A percentile compares a stretch with the other conserved stretches of the same genome.
Evolutionary conservation across 1,140 invertebrate species (phyloP).

Genomic region (Calephelis virginiensis): DNA sequence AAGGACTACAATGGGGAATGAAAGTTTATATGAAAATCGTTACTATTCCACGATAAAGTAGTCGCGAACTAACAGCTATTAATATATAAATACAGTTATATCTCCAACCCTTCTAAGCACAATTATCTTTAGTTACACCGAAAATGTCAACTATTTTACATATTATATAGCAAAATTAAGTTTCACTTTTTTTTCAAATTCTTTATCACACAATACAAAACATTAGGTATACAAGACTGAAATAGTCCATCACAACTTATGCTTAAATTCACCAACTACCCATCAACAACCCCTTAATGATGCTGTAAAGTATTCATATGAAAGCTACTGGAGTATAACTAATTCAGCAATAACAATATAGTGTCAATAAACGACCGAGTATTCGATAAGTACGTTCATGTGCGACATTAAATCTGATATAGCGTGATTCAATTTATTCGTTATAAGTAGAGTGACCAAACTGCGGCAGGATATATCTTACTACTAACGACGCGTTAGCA

Average conservation of each 20-base stretch:
- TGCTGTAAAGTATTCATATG: constrained; percentile 11
- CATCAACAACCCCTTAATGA: constrained; percentile 3
- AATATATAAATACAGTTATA: too few species aligned
- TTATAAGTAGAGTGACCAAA: constrained; percentile 27
- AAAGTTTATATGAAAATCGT: too few species aligned
- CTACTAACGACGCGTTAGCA: too few species aligned
- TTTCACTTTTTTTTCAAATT: not conserved
- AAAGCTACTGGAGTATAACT: constrained; percentile 13
- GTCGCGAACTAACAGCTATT: too few species aligned
- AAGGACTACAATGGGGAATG: too few species aligned
- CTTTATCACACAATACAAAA: not conserved
- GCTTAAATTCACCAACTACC: not conserved
- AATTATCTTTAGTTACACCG: not conserved
- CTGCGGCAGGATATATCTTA: too few species aligned
- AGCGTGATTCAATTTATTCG: constrained; percentile 35
- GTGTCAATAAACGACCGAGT: constrained; percentile 35
- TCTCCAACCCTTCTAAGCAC: too few species aligned
- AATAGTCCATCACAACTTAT: not conserved
- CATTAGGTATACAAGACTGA: too few species aligned
- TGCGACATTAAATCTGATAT: constrained; percentile 31
- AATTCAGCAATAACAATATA: constrained; percentile 27
- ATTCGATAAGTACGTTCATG: constrained; percentile 33
- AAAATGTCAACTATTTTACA: not conserved
- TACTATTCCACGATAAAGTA: too few species aligned
- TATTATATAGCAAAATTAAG: too few species aligned